Base-by-base conservation (phyloP, 2,113 vertebrate species). In the Aldabrachelys gigantea region DNA sequence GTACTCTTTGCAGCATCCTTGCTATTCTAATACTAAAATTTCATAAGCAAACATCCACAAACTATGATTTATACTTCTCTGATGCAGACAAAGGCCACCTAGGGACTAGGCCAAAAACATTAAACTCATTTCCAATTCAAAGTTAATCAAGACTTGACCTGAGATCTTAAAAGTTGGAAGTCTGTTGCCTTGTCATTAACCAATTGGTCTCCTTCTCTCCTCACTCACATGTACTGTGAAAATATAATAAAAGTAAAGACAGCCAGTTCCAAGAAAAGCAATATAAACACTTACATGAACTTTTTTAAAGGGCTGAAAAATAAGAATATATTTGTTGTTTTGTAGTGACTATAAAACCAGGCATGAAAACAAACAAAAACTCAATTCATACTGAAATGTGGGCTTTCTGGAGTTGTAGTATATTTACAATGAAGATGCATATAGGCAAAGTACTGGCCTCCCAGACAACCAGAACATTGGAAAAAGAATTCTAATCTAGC, bases 221-320 rank as follows among this genome's bases (percentile, higher is more conserved):
- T 6, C 65, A 17, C 49, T 56, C 53, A 56, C 1, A 59, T 80
- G 76, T 41, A 5, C 50, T 44, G 21, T n/a, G 53, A 16, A 1
- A 62, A 2, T 57, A 8, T 54, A 89, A 62, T 87, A 80, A 92
- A 93, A 92, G 65, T 17, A 44, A 93, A 14, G 10, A 22, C 62
- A 54, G 8, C 5, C 44, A 65, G n/a, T 90, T 4, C 22, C 44
- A n/a, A 5, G 9, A 1, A 49, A 81, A 44, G 1, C 1, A 13
- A 4, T 35, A 17, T 3, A 83, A 57, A 44, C 27, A 10, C 44
- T 35, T 75, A 56, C 12, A 62, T 76, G 10, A 0, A 90, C 8
- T 54, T 9, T 31, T 85, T 3, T 53, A 35, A 53, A 76, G 10
- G 35, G 0, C 38, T 82, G 25, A 12, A 14, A 84, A 50, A 6